Evolutionary conservation across 2,797 vertebrate genomes (phyloP).

Genomic region (Smutsia gigantea): DNA sequence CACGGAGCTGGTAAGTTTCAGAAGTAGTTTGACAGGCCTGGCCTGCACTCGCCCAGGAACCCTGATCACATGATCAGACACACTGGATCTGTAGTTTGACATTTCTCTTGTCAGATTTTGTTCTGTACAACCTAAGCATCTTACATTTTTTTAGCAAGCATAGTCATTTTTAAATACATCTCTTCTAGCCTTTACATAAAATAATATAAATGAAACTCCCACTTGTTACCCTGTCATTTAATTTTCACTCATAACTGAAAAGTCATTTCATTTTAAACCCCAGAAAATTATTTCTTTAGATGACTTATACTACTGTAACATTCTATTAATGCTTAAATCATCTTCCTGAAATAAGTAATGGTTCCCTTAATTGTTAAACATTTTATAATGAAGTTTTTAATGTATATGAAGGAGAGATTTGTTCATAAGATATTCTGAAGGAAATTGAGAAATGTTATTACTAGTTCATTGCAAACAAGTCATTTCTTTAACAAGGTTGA

Average conservation of each 20-base stretch:
- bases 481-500: neutral
- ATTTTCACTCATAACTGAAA: neutral
- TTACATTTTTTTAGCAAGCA: neutral
- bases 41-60: neutral
- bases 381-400: neutral
- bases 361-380: neutral
- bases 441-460: conserved; percentile 20
- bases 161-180: neutral
- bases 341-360: neutral
- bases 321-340: neutral
- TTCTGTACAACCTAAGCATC: neutral
- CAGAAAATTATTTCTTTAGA: neutral
- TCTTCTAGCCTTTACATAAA: neutral
- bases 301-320: neutral
- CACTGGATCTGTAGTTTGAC: neutral
- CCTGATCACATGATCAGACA: rapidly evolving
- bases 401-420: neutral
- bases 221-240: neutral
- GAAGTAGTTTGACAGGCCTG: too few relatives aligned
- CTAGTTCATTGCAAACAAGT: neutral
- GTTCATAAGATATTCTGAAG: conserved; percentile 33
- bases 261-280: neutral
- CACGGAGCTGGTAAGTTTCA: neutral
- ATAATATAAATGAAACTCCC: neutral
- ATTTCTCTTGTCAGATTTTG: neutral